Evolutionary conservation across 1,140 invertebrate genomes (phyloP), one percentile per base, ranked within the genome.

Genomic region (Achroia grisella): DNA sequence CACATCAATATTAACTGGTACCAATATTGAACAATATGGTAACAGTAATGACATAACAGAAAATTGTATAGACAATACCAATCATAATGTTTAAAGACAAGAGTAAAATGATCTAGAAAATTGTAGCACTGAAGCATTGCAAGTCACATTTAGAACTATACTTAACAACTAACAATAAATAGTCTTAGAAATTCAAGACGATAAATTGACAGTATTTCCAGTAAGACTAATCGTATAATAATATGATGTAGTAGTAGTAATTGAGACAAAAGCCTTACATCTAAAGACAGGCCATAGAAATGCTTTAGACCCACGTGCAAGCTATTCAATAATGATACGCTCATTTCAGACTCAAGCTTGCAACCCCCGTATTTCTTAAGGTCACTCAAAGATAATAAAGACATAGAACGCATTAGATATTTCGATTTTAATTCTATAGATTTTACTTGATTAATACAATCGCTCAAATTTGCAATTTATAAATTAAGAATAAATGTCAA

Each of bases 191-290:
- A 62, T 71, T 56, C 64, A 71, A 79, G 67, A 79, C 65, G 68
- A 68, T 48, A 77, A 83, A 80, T 84, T 84, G 80, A 81, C 77
- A 75, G 75, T 67, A 70, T 77, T 75, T 69, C 56, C 54, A 68
- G 61, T 75, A 61, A 71, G 13, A 66, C 62, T 78, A 68, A 35
- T 52, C 58, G 55, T 70, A 61, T 65, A n/a, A n/a, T n/a, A n/a
- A n/a, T n/a, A 61, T 61, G 58, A 68, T 55, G 53, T 66, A 57
- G 39, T 61, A 32, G 56, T 64, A 67, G 37, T 69, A 69, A 69
- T 69, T 69, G 65, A 69, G 54, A 61, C 41, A 33, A 67, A n/a
- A 68, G 61, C 54, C 61, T 63, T 63, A 61, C 17, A 32, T 27
- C 56, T 57, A 56, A 40, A 57, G 55, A 56, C 56, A 45, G 51